These are phyloP conservation scores for Helicoverpa zea DNA, from an alignment of 1,140 invertebrate species.

Conservation along the genomic window DNA sequence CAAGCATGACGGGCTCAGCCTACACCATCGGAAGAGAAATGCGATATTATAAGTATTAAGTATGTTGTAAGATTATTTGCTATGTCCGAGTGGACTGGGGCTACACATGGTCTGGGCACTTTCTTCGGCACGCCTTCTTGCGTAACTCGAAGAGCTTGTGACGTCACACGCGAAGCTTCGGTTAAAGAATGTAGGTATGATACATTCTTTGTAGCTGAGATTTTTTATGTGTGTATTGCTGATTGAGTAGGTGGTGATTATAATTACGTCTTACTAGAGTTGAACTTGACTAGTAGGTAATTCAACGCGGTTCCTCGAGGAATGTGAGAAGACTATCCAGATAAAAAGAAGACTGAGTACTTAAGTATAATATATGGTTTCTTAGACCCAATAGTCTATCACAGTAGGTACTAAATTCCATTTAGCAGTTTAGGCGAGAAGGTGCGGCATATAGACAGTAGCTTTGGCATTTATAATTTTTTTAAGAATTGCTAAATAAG, in stretches of 20 bases:
- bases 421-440: too few relatives aligned
- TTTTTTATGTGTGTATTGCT: background rate
- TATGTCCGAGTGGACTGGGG: background rate
- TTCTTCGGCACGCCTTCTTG: constrained; percentile 60
- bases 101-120: constrained; percentile 44
- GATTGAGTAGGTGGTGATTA: background rate
- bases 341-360: too few relatives aligned
- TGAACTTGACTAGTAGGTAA: background rate
- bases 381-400: too few relatives aligned
- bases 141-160: constrained; percentile 32
- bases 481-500: too few relatives aligned
- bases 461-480: too few relatives aligned
- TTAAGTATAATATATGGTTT: too few relatives aligned
- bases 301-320: too few relatives aligned
- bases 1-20: background rate
- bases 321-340: too few relatives aligned
- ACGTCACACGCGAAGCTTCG: background rate
- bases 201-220: background rate
- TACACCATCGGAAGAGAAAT: constrained; percentile 27
- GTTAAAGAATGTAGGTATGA: background rate
- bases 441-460: too few relatives aligned
- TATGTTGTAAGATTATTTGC: constrained; percentile 30
- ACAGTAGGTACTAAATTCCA: too few relatives aligned
- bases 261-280: too few relatives aligned
- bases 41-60: constrained; percentile 3